Conservation (phyloP, 2,113 vertebrate species). For the Dipodomys ordii region DNA sequence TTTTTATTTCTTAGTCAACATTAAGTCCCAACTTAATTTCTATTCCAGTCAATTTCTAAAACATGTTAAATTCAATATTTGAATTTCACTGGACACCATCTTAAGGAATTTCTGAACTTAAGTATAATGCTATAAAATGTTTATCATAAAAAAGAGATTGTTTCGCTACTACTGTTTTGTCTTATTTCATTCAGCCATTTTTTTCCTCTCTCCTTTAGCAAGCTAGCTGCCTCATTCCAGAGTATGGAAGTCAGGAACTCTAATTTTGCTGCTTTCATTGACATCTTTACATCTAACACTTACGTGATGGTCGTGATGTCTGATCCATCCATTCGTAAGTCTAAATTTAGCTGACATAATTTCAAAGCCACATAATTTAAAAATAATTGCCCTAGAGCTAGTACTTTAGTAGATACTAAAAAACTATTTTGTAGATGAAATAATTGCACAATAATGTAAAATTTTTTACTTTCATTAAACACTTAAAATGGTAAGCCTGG, state of each 20-base stretch:
- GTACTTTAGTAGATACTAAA: constrained; percentile 54
- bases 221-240: constrained; percentile 98
- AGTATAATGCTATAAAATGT: constrained; percentile 46
- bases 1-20: constrained; percentile 40
- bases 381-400: constrained; percentile 44
- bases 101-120: constrained; percentile 14
- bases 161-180: constrained; percentile 34
- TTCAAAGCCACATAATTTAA: constrained; percentile 56
- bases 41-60: not conserved
- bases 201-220: constrained; percentile 86
- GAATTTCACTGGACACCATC: constrained; percentile 31
- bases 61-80: constrained; percentile 42
- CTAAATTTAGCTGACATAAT: constrained; percentile 46
- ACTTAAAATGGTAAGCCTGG: constrained; percentile 47
- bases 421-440: constrained; percentile 45
- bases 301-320: constrained; percentile 99
- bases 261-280: constrained; percentile 99
- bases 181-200: not conserved
- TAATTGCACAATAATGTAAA: constrained; percentile 10
- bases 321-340: constrained; percentile 99
- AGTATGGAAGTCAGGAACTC: constrained; percentile 99
- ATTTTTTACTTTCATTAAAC: constrained; percentile 25
- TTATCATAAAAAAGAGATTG: constrained; percentile 47
- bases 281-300: constrained; percentile 99
- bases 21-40: not conserved